Conservation (phyloP, 2,797 vertebrate genomes). For the Aeoliscus strigatus region DNA sequence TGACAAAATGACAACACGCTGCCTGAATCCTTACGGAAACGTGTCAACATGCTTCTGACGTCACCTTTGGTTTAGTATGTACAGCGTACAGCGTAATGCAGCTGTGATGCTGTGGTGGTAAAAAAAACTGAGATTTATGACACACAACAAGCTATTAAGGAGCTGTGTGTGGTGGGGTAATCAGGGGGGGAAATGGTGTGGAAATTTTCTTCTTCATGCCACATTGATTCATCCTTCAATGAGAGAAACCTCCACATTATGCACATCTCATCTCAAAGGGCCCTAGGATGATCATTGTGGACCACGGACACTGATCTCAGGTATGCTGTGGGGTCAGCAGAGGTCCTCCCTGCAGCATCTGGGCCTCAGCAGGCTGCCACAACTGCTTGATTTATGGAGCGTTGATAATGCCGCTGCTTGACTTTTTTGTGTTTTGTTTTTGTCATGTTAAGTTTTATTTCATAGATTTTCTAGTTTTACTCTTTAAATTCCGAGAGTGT, state of each 20-base stretch:
- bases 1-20: no score
- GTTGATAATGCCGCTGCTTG: no score
- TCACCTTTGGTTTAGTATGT: constrained; percentile 69
- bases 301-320: constrained; percentile 54
- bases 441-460: no score
- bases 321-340: constrained; percentile 53
- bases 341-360: constrained; percentile 49
- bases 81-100: constrained; percentile 65
- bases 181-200: constrained; percentile 81
- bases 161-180: constrained; percentile 78
- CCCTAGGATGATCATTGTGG: constrained; percentile 54
- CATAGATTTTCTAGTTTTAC: no score
- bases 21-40: no score
- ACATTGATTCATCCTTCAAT: constrained; percentile 82
- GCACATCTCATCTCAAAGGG: constrained; percentile 72
- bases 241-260: constrained; percentile 76
- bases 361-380: no score
- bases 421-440: no score
- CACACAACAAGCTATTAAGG: constrained; percentile 80
- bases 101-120: constrained; percentile 66
- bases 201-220: constrained; percentile 83
- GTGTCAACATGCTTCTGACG: no score
- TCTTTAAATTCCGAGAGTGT: no score
- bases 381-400: no score
- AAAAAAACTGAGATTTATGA: constrained; percentile 79